Base-by-base conservation (phyloP, 2,888 invertebrate genomes). In the Platypus cylindrus region DNA sequence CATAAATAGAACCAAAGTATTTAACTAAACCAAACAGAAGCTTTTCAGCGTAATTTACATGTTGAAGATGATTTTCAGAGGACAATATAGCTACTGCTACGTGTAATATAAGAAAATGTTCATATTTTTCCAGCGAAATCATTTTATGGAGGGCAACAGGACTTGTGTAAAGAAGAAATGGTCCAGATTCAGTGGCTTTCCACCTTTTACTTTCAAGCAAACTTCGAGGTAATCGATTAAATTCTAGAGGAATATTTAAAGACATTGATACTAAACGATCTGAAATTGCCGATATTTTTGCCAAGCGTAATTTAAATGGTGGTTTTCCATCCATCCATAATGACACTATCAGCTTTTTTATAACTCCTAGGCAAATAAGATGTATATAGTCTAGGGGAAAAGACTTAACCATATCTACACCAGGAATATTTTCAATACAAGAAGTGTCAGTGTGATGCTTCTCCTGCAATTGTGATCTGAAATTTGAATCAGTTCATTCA, bases 331-430 rank as follows among this genome's bases (percentile, higher is more conserved):
- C 7, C 17, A n/a, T 9, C 37, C 42, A 42, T 9, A 28, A 30
- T 11, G 18, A 26, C 11, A 31, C 17, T n/a, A 38, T n/a, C 12
- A 42, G 18, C 23, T 40, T 40, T 34, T 43, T 43, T 4, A 40
- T 26, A 13, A 42, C 40, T 4, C 41, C 44, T 11, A 44, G 32
- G 28, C 40, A 44, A 3, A 42, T 17, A 7, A 45, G 20, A 17
- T 44, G 42, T 40, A 44, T 42, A 14, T 40, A 41, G 34, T 50
- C 48, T 14, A 47, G 27, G 2, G 46, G 44, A 24, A 50, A 34
- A 24, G 43, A 37, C 17, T 43, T 24, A 8, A 51, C 38, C 38
- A 49, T 44, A 40, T 47, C 37, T 37, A 49, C 44, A 24, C 44
- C 36, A n/a, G 44, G 45, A 32, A 45, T 42, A 17, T 36, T 35